Evolutionary conservation across 2,888 invertebrate species (phyloP), one percentile per base, ranked within the genome.

Genomic region (Diarsia rubi): DNA sequence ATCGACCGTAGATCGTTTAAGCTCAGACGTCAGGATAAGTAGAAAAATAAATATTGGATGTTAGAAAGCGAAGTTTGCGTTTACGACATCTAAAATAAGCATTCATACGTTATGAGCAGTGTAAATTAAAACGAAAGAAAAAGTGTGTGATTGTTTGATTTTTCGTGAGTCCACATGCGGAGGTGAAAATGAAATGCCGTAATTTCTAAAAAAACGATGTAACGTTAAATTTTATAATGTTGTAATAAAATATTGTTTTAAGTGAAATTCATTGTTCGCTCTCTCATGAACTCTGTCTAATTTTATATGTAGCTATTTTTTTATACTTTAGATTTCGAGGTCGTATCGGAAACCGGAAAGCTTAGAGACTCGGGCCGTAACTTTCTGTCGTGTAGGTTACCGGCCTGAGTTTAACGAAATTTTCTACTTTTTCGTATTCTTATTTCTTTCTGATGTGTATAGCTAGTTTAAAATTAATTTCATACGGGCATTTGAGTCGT

Each of bases 11-110:
- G 83, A 84, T 78, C 86, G 87, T 80, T 85, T 84, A 87, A 91
- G 92, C 91, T 90, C 84, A 91, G 86, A 90, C 91, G 92, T 92
- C 91, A 94, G 95, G 95, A 94, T 96, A 96, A 96, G 94, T 96
- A 95, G 95, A 95, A 95, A 94, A 95, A 95, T 92, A 96, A 96
- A 96, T 96, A 96, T 96, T 96, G 92, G 91, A 91, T 94, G 93
- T 92, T 95, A 96, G 96, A 96, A 96, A 96, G 96, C 94, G 95
- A 91, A 92, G 94, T 95, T 95, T 94, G 93, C 90, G 88, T 94
- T 93, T 93, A 93, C 92, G 91, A 92, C 93, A 94, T 92, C 91
- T 88, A 70, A 86, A 69, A 93, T 91, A 92, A 88, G 85, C 89
- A 92, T 91, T 91, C 91, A 91, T 93, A 91, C 86, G 89, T 92